Evolutionary conservation across 2,797 vertebrate genomes (phyloP).

Genomic region (Gallinago stenura): DNA sequence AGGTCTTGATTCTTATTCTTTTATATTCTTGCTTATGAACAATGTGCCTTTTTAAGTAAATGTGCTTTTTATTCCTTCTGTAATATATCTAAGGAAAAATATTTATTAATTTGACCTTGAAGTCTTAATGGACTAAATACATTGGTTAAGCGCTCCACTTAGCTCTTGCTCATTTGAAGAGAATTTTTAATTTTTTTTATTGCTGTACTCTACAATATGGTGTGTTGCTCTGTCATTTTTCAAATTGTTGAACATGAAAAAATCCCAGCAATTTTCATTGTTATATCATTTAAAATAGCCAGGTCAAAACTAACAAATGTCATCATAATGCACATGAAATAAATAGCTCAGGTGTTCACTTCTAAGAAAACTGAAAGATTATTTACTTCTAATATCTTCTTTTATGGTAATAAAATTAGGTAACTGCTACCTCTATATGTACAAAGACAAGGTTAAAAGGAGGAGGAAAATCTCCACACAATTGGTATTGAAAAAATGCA

Average conservation of each 20-base stretch:
- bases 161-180: neutral
- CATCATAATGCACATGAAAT: neutral
- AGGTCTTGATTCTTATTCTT: neutral
- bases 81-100: slow-evolving; percentile 8
- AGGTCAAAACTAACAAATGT: neutral
- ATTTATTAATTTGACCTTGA: neutral
- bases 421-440: neutral
- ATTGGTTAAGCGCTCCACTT: neutral
- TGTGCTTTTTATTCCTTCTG: neutral
- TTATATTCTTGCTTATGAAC: neutral
- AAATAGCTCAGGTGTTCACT: neutral
- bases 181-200: neutral
- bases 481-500: neutral
- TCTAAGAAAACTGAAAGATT: neutral
- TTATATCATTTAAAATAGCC: neutral
- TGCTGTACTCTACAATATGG: neutral
- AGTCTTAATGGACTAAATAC: neutral
- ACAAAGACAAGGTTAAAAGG: neutral
- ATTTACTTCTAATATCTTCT: neutral
- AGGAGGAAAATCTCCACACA: neutral
- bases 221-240: slow-evolving; percentile 3
- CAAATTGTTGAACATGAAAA: slow-evolving; percentile 24
- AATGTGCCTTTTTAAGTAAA: neutral
- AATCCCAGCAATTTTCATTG: neutral
- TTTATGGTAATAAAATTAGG: neutral